Evolutionary conservation across 2,113 vertebrate genomes (phyloP).

Genomic region (Redunca redunca): DNA sequence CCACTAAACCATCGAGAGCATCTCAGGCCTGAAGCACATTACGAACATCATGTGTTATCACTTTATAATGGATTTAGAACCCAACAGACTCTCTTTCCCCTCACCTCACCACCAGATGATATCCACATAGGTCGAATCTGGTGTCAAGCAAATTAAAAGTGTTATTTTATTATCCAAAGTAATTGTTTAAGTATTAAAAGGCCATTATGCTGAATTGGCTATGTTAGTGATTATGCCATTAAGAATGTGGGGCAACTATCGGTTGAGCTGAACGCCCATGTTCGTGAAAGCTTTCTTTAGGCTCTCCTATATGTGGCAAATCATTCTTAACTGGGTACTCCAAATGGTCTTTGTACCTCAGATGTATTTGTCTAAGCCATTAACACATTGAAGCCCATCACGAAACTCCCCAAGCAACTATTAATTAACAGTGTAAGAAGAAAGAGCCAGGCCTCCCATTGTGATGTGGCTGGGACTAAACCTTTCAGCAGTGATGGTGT

Average conservation of each 20-base stretch:
- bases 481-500: background rate
- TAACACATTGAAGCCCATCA: slow-evolving; percentile 36
- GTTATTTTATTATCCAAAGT: slow-evolving; percentile 73
- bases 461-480: background rate
- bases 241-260: slow-evolving; percentile 24
- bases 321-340: slow-evolving; percentile 67
- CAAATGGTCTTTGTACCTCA: slow-evolving; percentile 46
- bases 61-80: slow-evolving; percentile 58
- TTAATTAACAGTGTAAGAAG: slow-evolving; percentile 57
- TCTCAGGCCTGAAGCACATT: background rate
- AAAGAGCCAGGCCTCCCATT: slow-evolving; percentile 7
- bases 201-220: slow-evolving; percentile 62
- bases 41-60: background rate
- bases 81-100: slow-evolving; percentile 2
- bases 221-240: slow-evolving; percentile 63
- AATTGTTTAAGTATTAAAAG: slow-evolving; percentile 73
- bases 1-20: slow-evolving; percentile 4
- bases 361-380: slow-evolving; percentile 61
- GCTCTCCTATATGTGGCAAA: slow-evolving; percentile 55
- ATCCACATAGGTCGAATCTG: slow-evolving; percentile 49
- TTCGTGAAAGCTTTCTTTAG: background rate
- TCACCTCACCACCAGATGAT: slow-evolving; percentile 48
- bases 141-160: slow-evolving; percentile 70
- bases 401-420: background rate
- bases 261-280: slow-evolving; percentile 18